A percentile compares a stretch with the other conserved stretches of the same genome.
phyloP scores from a whole-genome alignment of 2,888 invertebrate genomes.

The Chrysolina haemoptera region DNA sequence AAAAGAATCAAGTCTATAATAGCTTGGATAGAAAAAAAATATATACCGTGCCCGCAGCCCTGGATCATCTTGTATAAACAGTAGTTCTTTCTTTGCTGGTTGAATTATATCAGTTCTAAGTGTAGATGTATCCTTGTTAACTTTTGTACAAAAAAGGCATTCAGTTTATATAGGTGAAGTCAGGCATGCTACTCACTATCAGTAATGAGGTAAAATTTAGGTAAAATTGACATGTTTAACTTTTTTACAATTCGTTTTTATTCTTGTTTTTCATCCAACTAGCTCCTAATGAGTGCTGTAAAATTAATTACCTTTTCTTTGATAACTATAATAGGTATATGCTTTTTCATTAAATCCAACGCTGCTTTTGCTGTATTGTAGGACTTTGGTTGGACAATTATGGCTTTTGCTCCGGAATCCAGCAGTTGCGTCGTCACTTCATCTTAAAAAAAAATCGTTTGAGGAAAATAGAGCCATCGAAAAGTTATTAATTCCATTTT shows the following conservation, averaged over 20 bases:
- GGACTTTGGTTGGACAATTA: constrained; percentile 75
- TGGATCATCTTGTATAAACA: no score
- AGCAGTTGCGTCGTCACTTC: constrained; percentile 79
- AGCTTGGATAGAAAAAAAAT: no score
- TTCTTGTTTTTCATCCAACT: neutral
- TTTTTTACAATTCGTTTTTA: neutral
- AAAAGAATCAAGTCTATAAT: no score
- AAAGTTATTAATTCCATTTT: neutral
- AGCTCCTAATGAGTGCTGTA: neutral
- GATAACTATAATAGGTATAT: constrained; percentile 73
- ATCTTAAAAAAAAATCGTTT: constrained; percentile 71
- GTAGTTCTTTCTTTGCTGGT: no score
- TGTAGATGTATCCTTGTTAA: no score
- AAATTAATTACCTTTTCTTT: constrained; percentile 65
- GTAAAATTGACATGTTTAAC: no score
- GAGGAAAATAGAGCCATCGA: neutral
- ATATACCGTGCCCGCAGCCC: no score
- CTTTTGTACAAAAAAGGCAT: no score
- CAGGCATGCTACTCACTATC: no score
- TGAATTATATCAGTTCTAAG: no score
- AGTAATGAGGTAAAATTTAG: no score
- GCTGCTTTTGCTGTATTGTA: constrained; percentile 71
- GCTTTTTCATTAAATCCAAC: constrained; percentile 66
- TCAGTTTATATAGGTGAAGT: no score
- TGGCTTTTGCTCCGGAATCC: constrained; percentile 76